phyloP scores from a whole-genome alignment of 2,888 invertebrate genomes.

The Teleogryllus oceanicus region DNA sequence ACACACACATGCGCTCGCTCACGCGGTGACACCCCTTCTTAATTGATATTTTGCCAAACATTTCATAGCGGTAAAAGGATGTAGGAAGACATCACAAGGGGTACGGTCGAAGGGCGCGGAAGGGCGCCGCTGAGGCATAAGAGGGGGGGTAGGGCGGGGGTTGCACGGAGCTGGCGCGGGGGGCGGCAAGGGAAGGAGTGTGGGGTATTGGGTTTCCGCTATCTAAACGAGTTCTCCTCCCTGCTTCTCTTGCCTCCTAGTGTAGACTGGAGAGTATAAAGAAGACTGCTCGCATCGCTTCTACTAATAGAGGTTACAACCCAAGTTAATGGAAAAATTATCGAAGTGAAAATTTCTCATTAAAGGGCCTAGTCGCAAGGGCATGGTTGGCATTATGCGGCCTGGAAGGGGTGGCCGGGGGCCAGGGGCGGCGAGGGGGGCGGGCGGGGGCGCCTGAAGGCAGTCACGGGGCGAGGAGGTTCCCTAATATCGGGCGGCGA shows the following conservation, averaged over 20 bases:
- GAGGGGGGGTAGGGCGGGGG: background rate
- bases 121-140: background rate
- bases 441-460: conserved; percentile 19
- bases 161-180: background rate
- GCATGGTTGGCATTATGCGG: conserved; percentile 33
- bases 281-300: conserved; percentile 37
- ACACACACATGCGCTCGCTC: background rate
- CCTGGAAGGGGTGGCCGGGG: conserved; percentile 19
- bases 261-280: conserved; percentile 36
- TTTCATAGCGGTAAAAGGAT: conserved; percentile 25
- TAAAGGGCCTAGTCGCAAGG: conserved; percentile 39
- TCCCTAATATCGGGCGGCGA: conserved; percentile 27
- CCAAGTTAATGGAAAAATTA: conserved; percentile 45
- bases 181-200: background rate
- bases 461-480: background rate
- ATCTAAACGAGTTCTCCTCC: conserved; percentile 21
- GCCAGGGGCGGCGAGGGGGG: background rate
- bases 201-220: conserved; percentile 26
- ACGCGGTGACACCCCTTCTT: conserved; percentile 27
- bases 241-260: conserved; percentile 18
- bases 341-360: conserved; percentile 45
- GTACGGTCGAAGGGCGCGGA: background rate
- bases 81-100: background rate
- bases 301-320: conserved; percentile 42
- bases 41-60: conserved; percentile 35